These are phyloP conservation scores for Salvator merianae DNA, from an alignment of 2,113 vertebrate species.

Conservation along the genomic window DNA sequence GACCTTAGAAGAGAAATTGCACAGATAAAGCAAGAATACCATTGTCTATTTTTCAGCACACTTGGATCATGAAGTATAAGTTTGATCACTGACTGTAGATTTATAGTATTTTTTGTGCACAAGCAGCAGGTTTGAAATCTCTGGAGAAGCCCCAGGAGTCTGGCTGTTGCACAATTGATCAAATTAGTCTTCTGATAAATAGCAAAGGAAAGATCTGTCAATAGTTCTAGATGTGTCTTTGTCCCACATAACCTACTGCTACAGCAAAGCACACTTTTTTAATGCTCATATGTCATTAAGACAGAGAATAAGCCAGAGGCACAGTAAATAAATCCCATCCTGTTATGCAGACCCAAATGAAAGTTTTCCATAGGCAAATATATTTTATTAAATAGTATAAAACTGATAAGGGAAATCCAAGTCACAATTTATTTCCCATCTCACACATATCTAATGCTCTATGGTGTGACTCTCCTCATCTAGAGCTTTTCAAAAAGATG, in stretches of 20 bases:
- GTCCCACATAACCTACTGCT: background rate
- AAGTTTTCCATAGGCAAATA: background rate
- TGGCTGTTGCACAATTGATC: constrained; percentile 5
- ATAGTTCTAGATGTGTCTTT: background rate
- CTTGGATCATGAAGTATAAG: constrained; percentile 1
- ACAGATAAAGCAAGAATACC: background rate
- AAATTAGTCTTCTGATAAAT: constrained; percentile 24
- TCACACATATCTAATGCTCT: background rate
- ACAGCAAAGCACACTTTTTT: background rate
- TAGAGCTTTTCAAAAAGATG: too few relatives aligned
- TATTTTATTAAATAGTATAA: background rate
- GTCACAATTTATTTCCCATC: background rate
- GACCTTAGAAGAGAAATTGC: background rate
- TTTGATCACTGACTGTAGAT: constrained; percentile 6
- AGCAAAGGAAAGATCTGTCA: background rate
- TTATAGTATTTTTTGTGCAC: background rate
- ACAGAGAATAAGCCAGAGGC: background rate
- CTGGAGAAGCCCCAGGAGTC: background rate
- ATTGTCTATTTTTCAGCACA: background rate
- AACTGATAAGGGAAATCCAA: background rate
- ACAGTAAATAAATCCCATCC: background rate
- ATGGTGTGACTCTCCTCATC: background rate
- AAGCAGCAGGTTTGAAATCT: constrained; percentile 10
- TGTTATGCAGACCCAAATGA: background rate
- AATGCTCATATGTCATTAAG: background rate